A percentile compares a stretch with the other conserved stretches of the same genome.
Evolutionary conservation across 2,797 vertebrate genomes (phyloP).

Genomic region (Loris lydekkerianus): DNA sequence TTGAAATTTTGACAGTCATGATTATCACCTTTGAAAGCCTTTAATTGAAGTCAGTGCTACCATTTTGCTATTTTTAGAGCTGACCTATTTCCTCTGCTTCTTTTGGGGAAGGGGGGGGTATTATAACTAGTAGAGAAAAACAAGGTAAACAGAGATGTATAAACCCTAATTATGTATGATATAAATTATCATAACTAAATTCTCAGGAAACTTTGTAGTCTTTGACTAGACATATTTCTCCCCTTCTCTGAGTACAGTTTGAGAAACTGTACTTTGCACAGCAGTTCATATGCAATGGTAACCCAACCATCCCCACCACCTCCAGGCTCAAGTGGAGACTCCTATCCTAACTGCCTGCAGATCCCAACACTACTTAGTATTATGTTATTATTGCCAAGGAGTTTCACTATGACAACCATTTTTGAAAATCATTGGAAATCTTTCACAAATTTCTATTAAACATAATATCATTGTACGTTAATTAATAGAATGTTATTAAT

Average conservation of each 20-base stretch:
- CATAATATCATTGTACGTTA: slow-evolving; percentile 43
- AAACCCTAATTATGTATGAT: background rate
- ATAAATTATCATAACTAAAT: background rate
- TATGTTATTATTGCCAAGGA: background rate
- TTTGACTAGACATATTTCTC: background rate
- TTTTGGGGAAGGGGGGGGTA: background rate
- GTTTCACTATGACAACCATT: background rate
- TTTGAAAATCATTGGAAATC: slow-evolving; percentile 11
- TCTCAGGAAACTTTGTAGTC: background rate
- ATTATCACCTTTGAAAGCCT: background rate
- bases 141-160: background rate
- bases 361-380: background rate
- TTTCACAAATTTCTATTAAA: slow-evolving; percentile 54
- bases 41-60: slow-evolving; percentile 29
- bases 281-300: background rate
- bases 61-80: slow-evolving; percentile 26
- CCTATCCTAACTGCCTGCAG: background rate
- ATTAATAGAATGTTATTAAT: slow-evolving; percentile 53
- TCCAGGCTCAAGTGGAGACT: background rate
- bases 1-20: slow-evolving; percentile 3
- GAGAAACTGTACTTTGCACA: background rate
- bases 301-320: background rate
- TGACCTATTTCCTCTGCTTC: background rate
- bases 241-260: background rate
- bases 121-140: background rate